Evolutionary conservation across 1,140 invertebrate genomes (phyloP).

Genomic region (Drosophila virilis): DNA sequence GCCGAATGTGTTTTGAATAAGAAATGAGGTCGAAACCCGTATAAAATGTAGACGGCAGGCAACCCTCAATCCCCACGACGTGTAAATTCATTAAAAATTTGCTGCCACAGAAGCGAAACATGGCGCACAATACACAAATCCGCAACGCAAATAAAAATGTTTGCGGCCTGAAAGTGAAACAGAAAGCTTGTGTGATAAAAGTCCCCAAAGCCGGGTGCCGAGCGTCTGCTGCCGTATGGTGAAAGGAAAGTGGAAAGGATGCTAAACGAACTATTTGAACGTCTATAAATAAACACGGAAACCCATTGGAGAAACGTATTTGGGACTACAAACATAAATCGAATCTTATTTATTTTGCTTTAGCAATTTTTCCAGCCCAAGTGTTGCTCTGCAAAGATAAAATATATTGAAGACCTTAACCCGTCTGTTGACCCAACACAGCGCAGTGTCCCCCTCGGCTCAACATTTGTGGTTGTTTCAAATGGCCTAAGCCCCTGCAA

Average conservation of each 20-base stretch:
- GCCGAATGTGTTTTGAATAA: slow-evolving; percentile 83
- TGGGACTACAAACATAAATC: slow-evolving; percentile 67
- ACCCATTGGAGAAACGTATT: slow-evolving; percentile 53
- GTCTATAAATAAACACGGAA: slow-evolving; percentile 78
- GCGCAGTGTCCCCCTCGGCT: slow-evolving; percentile 7
- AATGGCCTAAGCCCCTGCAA: slow-evolving; percentile 6
- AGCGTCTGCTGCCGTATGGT: slow-evolving; percentile 2
- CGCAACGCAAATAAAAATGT: slow-evolving; percentile 76
- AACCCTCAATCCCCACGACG: slow-evolving; percentile 26
- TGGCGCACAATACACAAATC: slow-evolving; percentile 68
- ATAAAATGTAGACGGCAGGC: background rate
- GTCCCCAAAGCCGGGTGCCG: slow-evolving; percentile 21
- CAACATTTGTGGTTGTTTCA: slow-evolving; percentile 58
- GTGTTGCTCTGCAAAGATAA: slow-evolving; percentile 75
- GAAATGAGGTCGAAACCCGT: slow-evolving; percentile 58
- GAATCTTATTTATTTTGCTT: slow-evolving; percentile 82
- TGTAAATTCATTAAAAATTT: slow-evolving; percentile 82
- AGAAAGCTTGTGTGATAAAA: slow-evolving; percentile 50
- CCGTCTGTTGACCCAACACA: slow-evolving; percentile 49
- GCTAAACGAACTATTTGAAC: slow-evolving; percentile 71
- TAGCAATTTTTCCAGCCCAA: slow-evolving; percentile 70
- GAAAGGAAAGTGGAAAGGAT: slow-evolving; percentile 5
- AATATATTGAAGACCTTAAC: slow-evolving; percentile 73
- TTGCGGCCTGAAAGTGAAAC: slow-evolving; percentile 62
- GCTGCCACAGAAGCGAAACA: slow-evolving; percentile 59